Evolutionary conservation across 2,797 vertebrate genomes (phyloP), one percentile per base, ranked within the genome.

Genomic region (Pangasius sanitwongsei): DNA sequence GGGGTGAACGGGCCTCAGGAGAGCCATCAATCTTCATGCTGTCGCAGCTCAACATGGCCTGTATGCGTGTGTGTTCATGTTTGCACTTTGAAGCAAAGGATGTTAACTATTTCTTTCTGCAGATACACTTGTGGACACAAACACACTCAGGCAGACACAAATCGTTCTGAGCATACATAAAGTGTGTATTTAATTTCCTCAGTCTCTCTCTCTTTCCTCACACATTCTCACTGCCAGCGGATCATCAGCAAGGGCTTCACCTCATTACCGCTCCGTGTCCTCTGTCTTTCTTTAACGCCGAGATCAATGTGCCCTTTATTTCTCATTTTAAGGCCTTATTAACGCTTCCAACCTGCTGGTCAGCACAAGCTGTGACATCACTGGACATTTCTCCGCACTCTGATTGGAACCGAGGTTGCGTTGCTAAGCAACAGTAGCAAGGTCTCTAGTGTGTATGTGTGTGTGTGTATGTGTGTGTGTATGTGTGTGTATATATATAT

Each of bases 341-440:
- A 86, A 87, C 86, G 88, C 85, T 89, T 89, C 65, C 88, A 91
- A 87, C 89, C 90, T 91, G 88, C 92, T 92, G 96, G 95, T 96
- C 96, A 96, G 96, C 95, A 95, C 93, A 93, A 94, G 92, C 94
- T 93, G 95, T 97, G 96, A 97, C 96, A 96, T 96, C 96, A 97
- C 95, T 90, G 96, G 95, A 95, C 96, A 95, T 95, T 94, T 94
- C 94, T 95, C 95, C 95, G 93, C 77, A 59, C 95, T 93, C 89
- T 93, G 95, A 96, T 96, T 96, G 96, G 96, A 95, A 95, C 96
- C 90, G 95, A 89, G 95, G 94, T 93, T 94, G 94, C 93, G 96
- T 96, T 97, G 96, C 96, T 95, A 96, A 94, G 96, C 96, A 97
- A 97, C 96, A 96, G 95, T 94, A 96, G 95, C 92, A 92, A 97